Evolutionary conservation across 1,140 invertebrate genomes (phyloP).

Genomic region (Drosophila equinoxialis): DNA sequence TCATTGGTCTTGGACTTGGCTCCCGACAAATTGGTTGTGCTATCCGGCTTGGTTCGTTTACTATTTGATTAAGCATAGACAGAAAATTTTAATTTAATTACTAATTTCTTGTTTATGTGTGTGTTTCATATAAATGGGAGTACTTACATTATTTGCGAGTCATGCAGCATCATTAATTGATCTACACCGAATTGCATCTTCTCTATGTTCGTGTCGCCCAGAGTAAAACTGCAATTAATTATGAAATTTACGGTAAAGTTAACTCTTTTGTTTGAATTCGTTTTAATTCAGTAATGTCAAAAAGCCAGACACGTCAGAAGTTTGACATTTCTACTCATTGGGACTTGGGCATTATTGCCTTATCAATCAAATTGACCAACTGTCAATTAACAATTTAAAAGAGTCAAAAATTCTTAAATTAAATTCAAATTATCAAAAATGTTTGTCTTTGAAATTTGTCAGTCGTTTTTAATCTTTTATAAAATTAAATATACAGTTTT

Average conservation of each 20-base stretch:
- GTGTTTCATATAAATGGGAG: no score
- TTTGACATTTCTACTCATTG: no score
- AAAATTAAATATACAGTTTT: neutral
- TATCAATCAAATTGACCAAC: no score
- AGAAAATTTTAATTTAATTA: neutral
- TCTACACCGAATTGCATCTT: conserved; percentile 79
- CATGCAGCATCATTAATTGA: conserved; percentile 73
- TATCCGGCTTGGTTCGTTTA: conserved; percentile 71
- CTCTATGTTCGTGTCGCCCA: conserved; percentile 72
- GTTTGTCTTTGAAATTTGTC: no score
- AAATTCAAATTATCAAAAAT: no score
- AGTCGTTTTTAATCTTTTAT: no score
- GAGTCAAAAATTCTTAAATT: no score
- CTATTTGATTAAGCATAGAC: conserved; percentile 16
- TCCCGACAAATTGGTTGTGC: conserved; percentile 45
- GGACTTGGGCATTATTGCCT: no score
- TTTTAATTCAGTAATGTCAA: neutral
- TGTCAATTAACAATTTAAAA: no score
- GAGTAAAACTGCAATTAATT: conserved; percentile 55
- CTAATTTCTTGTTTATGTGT: neutral
- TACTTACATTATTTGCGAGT: conserved; percentile 73
- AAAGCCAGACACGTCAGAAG: no score
- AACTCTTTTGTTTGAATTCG: neutral
- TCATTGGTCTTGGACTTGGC: conserved; percentile 55
- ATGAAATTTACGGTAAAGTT: no score